Conservation (phyloP, 2,797 vertebrate genomes). For the Arremon aurantiirostris region DNA sequence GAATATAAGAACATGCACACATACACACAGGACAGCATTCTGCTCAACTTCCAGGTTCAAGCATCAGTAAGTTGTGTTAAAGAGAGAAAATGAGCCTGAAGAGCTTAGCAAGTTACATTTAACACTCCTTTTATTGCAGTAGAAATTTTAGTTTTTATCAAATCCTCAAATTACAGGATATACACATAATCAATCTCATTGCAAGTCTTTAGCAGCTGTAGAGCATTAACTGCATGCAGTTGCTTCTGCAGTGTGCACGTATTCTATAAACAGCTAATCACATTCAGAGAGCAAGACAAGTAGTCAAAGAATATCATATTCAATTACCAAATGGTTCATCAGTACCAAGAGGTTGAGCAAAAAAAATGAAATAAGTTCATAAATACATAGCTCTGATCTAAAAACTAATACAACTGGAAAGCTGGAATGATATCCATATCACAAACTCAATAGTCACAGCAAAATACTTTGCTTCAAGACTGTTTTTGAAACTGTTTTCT, state of each 20-base stretch:
- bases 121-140: constrained; percentile 73
- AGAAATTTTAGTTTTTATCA: constrained; percentile 70
- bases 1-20: neutral
- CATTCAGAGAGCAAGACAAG: constrained; percentile 32
- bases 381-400: constrained; percentile 44
- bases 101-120: constrained; percentile 35
- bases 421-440: constrained; percentile 43
- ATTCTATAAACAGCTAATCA: constrained; percentile 61
- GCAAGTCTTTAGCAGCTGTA: constrained; percentile 53
- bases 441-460: constrained; percentile 15
- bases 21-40: neutral
- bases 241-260: constrained; percentile 59
- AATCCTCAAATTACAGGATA: constrained; percentile 66
- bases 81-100: constrained; percentile 40
- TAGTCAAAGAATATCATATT: constrained; percentile 41
- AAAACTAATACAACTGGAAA: constrained; percentile 41
- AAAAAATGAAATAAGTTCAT: constrained; percentile 5
- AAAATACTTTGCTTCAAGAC: constrained; percentile 34
- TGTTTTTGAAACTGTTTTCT: constrained; percentile 10
- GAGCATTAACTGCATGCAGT: constrained; percentile 56
- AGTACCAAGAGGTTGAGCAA: constrained; percentile 56
- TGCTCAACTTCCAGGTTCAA: constrained; percentile 45
- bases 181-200: constrained; percentile 43
- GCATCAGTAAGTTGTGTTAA: constrained; percentile 3
- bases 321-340: constrained; percentile 18